Conservation (phyloP, 2,797 vertebrate genomes). For the Sebastes itinus region DNA sequence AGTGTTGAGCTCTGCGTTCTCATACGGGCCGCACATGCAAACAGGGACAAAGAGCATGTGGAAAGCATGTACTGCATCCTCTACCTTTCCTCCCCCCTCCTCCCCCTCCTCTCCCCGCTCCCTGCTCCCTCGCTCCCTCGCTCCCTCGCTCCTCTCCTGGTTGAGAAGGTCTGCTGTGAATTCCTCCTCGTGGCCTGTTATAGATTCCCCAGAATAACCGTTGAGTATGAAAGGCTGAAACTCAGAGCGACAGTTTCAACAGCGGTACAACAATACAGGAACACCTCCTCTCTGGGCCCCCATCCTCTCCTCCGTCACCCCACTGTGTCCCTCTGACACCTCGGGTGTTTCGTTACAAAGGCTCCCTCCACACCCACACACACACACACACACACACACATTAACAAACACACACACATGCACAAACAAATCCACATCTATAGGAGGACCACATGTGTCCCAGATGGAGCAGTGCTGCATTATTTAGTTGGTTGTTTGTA, state of each 20-base stretch:
- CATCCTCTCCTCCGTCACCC: slow-evolving; percentile 59
- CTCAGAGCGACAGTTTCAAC: slow-evolving; percentile 73
- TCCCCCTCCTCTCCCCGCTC: slow-evolving; percentile 28
- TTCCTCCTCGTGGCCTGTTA: slow-evolving; percentile 48
- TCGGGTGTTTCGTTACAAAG: slow-evolving; percentile 76
- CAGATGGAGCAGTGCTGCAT: slow-evolving; percentile 57
- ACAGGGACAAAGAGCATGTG: slow-evolving; percentile 40
- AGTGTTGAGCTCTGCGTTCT: background rate
- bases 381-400: background rate
- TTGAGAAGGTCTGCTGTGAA: slow-evolving; percentile 45
- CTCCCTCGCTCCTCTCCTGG: slow-evolving; percentile 17
- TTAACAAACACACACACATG: background rate
- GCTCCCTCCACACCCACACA: slow-evolving; percentile 37
- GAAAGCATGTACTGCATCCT: slow-evolving; percentile 16
- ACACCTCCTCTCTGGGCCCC: slow-evolving; percentile 65
- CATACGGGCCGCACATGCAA: slow-evolving; percentile 52
- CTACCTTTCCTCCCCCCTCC: background rate
- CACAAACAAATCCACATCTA: slow-evolving; percentile 39
- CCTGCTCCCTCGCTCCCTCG: slow-evolving; percentile 1
- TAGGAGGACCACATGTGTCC: slow-evolving; percentile 35
- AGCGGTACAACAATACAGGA: slow-evolving; percentile 73
- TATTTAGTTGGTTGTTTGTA: slow-evolving; percentile 50
- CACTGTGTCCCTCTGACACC: slow-evolving; percentile 67
- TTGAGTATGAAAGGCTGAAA: slow-evolving; percentile 62
- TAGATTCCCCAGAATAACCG: slow-evolving; percentile 58